These are phyloP conservation scores for Caenorhabditis becei DNA, from an alignment of 2,888 invertebrate species.

Conservation along the genomic window DNA sequence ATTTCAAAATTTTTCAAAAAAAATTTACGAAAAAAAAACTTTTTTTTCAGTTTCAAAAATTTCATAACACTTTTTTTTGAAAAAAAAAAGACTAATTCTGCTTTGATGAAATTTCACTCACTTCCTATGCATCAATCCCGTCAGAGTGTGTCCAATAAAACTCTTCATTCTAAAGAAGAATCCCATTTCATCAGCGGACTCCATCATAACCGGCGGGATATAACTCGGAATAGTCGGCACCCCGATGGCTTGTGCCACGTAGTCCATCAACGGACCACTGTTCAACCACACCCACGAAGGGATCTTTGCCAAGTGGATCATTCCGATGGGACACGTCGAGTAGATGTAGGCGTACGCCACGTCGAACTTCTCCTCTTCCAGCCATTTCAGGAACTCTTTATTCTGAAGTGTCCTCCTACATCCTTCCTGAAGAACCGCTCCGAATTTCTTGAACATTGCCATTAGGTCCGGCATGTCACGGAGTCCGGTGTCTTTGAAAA, in stretches of 20 bases:
- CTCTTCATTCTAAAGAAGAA: conserved; percentile 71
- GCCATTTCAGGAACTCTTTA: conserved; percentile 65
- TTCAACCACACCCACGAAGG: conserved; percentile 78
- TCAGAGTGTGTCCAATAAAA: conserved; percentile 68
- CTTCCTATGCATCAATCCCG: conserved; percentile 21
- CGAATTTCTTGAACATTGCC: conserved; percentile 43
- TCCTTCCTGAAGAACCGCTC: conserved; percentile 33
- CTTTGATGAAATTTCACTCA: neutral
- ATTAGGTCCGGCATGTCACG: conserved; percentile 50
- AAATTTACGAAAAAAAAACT: too few relatives aligned
- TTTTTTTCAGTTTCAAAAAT: neutral
- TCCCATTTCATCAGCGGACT: conserved; percentile 69
- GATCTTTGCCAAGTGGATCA: conserved; percentile 73
- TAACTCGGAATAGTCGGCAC: conserved; percentile 74
- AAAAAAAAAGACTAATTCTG: neutral
- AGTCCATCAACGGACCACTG: conserved; percentile 74
- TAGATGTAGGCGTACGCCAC: conserved; percentile 75
- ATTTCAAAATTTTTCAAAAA: too few relatives aligned
- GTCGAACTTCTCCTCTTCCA: conserved; percentile 73
- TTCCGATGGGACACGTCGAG: conserved; percentile 73
- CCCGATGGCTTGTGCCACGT: conserved; percentile 70
- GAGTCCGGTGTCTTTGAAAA: conserved; percentile 59
- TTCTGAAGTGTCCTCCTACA: conserved; percentile 50
- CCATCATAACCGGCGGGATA: conserved; percentile 72
- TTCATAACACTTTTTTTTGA: neutral